A percentile compares a stretch with the other conserved stretches of the same genome.
These are phyloP conservation scores for Aleadryas rufinucha DNA, from an alignment of 2,113 vertebrate species.

Conservation along the genomic window DNA sequence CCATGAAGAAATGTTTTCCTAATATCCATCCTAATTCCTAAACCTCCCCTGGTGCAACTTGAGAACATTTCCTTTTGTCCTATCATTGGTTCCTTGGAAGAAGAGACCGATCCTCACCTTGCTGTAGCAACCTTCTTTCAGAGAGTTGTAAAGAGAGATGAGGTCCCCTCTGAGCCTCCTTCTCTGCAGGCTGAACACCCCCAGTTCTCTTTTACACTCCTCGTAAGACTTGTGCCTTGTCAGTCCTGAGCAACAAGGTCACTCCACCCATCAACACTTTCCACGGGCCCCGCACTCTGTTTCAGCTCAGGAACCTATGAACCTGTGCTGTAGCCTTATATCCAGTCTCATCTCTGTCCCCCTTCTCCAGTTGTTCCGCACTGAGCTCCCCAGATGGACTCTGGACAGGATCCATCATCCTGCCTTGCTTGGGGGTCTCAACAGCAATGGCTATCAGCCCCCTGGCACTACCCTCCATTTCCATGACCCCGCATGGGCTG, in stretches of 20 bases:
- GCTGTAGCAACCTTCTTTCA: neutral
- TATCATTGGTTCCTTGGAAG: neutral
- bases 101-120: accelerated
- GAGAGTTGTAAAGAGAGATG: neutral
- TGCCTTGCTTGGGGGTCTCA: neutral
- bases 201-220: neutral
- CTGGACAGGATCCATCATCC: neutral
- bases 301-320: neutral
- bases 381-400: neutral
- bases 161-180: neutral
- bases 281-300: neutral
- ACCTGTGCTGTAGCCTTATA: neutral
- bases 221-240: neutral
- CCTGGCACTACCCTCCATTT: neutral
- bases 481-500: accelerated
- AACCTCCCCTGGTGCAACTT: neutral
- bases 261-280: neutral
- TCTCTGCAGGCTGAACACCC: neutral
- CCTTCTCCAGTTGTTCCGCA: neutral
- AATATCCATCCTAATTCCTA: neutral
- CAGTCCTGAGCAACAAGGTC: neutral
- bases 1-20: neutral
- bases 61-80: neutral
- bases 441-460: neutral
- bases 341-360: neutral